Evolutionary conservation across 2,113 vertebrate species (phyloP), one percentile per base, ranked within the genome.

Genomic region (Morone saxatilis): DNA sequence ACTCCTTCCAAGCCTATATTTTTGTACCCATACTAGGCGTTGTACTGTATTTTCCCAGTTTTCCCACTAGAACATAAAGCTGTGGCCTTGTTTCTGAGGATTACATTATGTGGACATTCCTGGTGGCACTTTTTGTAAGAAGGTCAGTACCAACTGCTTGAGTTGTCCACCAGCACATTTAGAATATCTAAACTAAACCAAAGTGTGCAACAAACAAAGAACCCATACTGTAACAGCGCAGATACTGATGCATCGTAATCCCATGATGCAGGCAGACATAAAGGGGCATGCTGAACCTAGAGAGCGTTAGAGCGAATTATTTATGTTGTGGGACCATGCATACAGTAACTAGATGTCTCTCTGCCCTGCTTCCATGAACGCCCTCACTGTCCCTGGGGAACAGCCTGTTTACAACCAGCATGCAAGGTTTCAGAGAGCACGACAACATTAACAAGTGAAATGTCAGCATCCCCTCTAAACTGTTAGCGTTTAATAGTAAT

Each of bases 31-130:
- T 22, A 1, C 45, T 41, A 40, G 51, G 17, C 5, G 1, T 36
- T 31, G 47, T 20, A 11, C 57, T 1, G 19, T 65, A 20, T 20
- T 7, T 31, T 38, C 31, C 12, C 40, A 56, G 40, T 62, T 69
- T 70, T 56, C 62, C n/a, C 57, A n/a, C n/a, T 17, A 17, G 61
- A 62, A 69, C 20, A 12, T 19, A 13, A 72, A 69, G 11, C 47
- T 41, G 61, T 88, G 79, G 53, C 78, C 76, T 81, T 78, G 57
- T 90, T 65, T 81, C 41, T 45, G 19, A 83, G 41, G 31, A 68
- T 80, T 78, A 51, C 25, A 25, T 25, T 25, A 75, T 80, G 19
- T 40, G 40, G 11, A 31, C n/a, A 45, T 62, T 59, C 13, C 4
- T 12, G 31, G 50, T 9, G 19, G 48, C 20, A 43, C 16, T 4